Base-by-base conservation (phyloP, 2,797 vertebrate species). In the Tamandua tetradactyla region DNA sequence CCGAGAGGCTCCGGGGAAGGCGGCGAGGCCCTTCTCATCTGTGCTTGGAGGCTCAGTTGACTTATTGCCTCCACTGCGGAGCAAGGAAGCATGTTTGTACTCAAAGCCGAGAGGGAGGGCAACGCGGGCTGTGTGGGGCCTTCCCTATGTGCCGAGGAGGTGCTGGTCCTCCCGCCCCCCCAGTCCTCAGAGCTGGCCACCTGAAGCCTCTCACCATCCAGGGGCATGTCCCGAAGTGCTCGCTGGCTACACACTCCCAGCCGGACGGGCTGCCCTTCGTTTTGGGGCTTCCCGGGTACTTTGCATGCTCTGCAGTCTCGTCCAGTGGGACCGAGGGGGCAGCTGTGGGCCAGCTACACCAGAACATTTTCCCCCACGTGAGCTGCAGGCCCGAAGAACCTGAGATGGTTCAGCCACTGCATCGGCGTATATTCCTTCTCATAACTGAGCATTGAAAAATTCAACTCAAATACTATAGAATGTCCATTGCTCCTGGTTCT, bases 391-490 rank as follows among this genome's bases (percentile, higher is more conserved):
- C 40, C 35, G 25, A 42, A 59, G 69, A 89, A 37, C 75, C 27
- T 5, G 1, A 74, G 85, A 85, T 35, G n/a, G 57, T 35, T 47
- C 1, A 32, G 27, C 59, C 30, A 30, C 66, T 69, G 35, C n/a
- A 78, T 5, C 9, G 47, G 84, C 71, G 40, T 78, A 42, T 76
- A 87, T 32, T 69, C n/a, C 80, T 82, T 90, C 47, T 42, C 32
- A 2, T 66, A 86, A 61, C 32, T 92, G 23, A 79, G 30, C 42
- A 79, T 81, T 87, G 75, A 61, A 37, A 89, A 92, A 35, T 66
- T 74, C 11, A 87, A 69, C 37, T 57, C 14, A 20, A 68, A 68
- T 62, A 49, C 18, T 81, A 71, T 35, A 40, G 35, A 17, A 52
- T 61, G 35, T 59, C 18, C 40, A 3, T 71, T 3, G 52, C n/a